Conservation (phyloP, 2,797 vertebrate genomes). For the Enteromius unitaeniatus region DNA sequence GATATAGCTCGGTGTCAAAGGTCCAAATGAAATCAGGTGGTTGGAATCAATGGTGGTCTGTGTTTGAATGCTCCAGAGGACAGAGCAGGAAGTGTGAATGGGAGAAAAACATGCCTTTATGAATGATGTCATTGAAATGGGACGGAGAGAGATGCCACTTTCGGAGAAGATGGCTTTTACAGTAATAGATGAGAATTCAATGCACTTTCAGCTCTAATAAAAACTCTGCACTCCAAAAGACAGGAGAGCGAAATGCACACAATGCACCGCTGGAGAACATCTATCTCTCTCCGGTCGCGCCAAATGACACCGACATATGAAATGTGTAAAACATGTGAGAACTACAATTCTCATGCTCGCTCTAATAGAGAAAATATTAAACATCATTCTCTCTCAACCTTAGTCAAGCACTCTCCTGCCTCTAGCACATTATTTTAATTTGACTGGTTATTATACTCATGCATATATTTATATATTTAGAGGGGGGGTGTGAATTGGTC, state of each 20-base stretch:
- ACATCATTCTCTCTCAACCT: constrained; percentile 38
- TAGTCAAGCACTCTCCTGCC: constrained; percentile 58
- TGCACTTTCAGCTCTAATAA: constrained; percentile 48
- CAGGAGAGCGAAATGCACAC: constrained; percentile 23
- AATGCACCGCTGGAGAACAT: constrained; percentile 14
- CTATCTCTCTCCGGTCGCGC: constrained; percentile 24
- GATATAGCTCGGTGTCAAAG: constrained; percentile 50
- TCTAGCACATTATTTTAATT: constrained; percentile 50
- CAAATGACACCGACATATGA: constrained; percentile 45
- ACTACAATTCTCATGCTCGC: constrained; percentile 44
- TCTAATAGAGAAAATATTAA: constrained; percentile 52
- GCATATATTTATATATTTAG: constrained; percentile 71
- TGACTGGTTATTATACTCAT: constrained; percentile 62
- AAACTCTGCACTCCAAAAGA: constrained; percentile 37
- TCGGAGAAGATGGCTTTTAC: constrained; percentile 64
- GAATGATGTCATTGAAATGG: constrained; percentile 64
- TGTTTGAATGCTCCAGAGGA: constrained; percentile 69
- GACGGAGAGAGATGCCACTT: constrained; percentile 48
- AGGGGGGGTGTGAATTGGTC: constrained; percentile 52
- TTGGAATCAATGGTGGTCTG: constrained; percentile 73
- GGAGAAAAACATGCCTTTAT: constrained; percentile 64
- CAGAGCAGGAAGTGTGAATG: constrained; percentile 70
- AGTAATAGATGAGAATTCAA: constrained; percentile 62
- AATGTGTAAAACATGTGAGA: constrained; percentile 52
- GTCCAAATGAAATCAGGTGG: constrained; percentile 70